Base-by-base conservation (phyloP, 1,140 invertebrate species). In the Tetramorium parvispinum region DNA sequence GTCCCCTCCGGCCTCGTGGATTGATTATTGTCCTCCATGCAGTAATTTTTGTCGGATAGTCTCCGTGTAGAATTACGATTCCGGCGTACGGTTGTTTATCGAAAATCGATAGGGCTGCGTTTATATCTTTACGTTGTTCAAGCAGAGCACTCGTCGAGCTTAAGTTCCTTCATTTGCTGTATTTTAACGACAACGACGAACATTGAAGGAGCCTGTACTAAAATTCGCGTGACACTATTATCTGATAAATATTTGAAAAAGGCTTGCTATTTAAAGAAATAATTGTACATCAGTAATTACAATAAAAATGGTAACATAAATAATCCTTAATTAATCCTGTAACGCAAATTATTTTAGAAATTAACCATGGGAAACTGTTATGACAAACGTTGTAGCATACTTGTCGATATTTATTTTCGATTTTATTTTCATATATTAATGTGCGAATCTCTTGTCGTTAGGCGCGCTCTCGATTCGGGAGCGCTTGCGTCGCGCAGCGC, bases 1-100 rank as follows among this genome's bases (percentile, higher is more conserved):
- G 66, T 87, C 51, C 43, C 68, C 75, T 32, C 27, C n/a, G 51
- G 18, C 85, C 32, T 66, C 40, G 13, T 65, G 21, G 70, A 89
- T 88, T 86, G 88, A 88, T 89, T 88, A 88, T 88, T 83, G 57
- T 57, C 55, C 73, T 55, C 32, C 57, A 51, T 66, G 65, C 51
- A 71, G 81, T 89, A 86, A 89, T 89, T 89, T 87, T 78, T 83
- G 77, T 85, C 63, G 66, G 43, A 18, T 75, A 53, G 43, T 21
- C 32, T n/a, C 11, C 37, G 70, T 10, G 63, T 27, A 43, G 37
- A 76, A 43, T 21, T 46, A 55, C 43, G 51, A 61, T 77, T 49
- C 43, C 59, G 27, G 51, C 65, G 21, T 27, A 24, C 75, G 40
- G 71, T 83, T 71, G 85, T 89, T 89, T 83, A 89, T 89, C 51